Base-by-base conservation (phyloP, 2,888 invertebrate genomes). In the Hirtodrosophila alboralis region DNA sequence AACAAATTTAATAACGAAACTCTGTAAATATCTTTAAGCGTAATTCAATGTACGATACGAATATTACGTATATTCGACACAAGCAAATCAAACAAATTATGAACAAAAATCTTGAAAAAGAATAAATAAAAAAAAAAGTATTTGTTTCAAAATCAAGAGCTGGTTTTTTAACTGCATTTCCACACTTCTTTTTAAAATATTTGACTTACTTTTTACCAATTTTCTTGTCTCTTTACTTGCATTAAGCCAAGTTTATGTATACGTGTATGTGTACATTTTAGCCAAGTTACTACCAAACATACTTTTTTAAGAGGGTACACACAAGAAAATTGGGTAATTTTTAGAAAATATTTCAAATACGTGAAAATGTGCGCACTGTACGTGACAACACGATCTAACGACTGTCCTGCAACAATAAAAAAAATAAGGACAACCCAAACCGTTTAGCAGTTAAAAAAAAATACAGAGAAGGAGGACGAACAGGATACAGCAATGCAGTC, bases 271-370 rank as follows among this genome's bases (percentile, higher is more conserved):
- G 13, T 37, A 3, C 3, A 10, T 14, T 7, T 43, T 16, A 12
- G n/a, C 5, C 18, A 43, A 34, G 40, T 54, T 27, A 26, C 30
- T 23, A 23, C 8, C 7, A 27, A 36, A 28, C 41, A 58, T 38
- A 43, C 30, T 49, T 57, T n/a, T 52, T 59, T 49, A 69, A 45
- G 58, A 60, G 31, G 51, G 43, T 38, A 13, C 60, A 49, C 53
- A n/a, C n/a, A n/a, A 47, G 64, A 68, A 86, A 74, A 80, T 86
- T 87, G 72, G 81, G 84, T 86, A 76, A 86, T 86, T 84, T 81
- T 87, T 75, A 34, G 63, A 83, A 83, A 83, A 83, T 86, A 83
- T 83, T 85, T 83, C 62, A 83, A 68, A 79, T 70, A 83, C 81
- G 81, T 83, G 81, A 68, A 87, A 83, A 86, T 86, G 81, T 72